Percentiles rank a stretch among this genome's conserved stretches.
phyloP scores from a whole-genome alignment of 1,140 invertebrate genomes.

The Tribolium castaneum region DNA sequence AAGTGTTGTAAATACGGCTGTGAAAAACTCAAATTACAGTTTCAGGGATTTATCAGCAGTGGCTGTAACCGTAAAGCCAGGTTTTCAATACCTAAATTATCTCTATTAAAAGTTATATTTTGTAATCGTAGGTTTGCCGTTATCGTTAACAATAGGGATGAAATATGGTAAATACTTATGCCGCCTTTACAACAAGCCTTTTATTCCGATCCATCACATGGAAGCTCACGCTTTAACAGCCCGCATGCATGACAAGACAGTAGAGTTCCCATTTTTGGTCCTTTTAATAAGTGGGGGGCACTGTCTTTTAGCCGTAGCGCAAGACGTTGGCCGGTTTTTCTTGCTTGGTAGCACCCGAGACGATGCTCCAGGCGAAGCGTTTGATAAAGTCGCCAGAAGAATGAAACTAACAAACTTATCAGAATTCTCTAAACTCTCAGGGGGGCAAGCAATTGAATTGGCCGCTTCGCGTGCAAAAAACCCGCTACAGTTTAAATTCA shows the following conservation, averaged over 20 bases:
- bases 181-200: slow-evolving; percentile 77
- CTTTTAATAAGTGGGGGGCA: slow-evolving; percentile 94
- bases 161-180: slow-evolving; percentile 87
- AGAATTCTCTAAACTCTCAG: slow-evolving; percentile 78
- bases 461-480: slow-evolving; percentile 78
- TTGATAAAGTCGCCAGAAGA: slow-evolving; percentile 91
- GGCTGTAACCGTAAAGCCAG: slow-evolving; percentile 91
- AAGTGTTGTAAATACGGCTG: slow-evolving; percentile 75
- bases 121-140: slow-evolving; percentile 70
- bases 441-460: slow-evolving; percentile 88
- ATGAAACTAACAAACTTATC: slow-evolving; percentile 85
- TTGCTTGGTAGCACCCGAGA: slow-evolving; percentile 84
- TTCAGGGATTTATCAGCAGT: slow-evolving; percentile 88
- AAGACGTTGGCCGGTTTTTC: slow-evolving; percentile 80
- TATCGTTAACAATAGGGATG: slow-evolving; percentile 85
- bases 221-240: slow-evolving; percentile 95
- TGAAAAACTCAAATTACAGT: slow-evolving; percentile 73
- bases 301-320: slow-evolving; percentile 83
- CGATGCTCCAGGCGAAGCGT: slow-evolving; percentile 90
- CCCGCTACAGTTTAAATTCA: slow-evolving; percentile 75
- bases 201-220: slow-evolving; percentile 99
- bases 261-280: slow-evolving; percentile 91
- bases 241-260: slow-evolving; percentile 72
- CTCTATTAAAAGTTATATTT: not conserved
- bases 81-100: slow-evolving; percentile 57